Base-by-base conservation (phyloP, 2,888 invertebrate species). In the Leptinotarsa haldemani region DNA sequence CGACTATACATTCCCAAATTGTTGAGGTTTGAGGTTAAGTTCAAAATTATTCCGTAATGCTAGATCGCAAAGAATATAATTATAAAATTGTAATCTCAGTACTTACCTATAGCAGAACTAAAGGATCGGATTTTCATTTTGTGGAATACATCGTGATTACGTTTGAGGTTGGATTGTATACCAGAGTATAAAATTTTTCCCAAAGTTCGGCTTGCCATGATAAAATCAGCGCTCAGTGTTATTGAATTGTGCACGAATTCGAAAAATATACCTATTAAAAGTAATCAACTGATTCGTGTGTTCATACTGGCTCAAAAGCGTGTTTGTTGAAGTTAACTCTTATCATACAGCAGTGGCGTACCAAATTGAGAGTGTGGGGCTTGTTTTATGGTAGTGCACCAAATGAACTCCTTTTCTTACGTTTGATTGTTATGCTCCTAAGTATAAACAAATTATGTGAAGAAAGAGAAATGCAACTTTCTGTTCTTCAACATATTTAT, bases 61-160 rank as follows among this genome's bases (percentile, higher is more conserved):
- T 7, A 4, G 3, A 52, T 18, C 13, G 16, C n/a, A 61, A 7
- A 9, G 1, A 16, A 61, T 30, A 61, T 9, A n/a, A n/a, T n/a
- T n/a, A 4, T 2, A 9, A 40, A 40, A 40, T 3, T 40, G 3
- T 7, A 40, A 30, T 16, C 5, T 61, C 3, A 5, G 30, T 18
- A 61, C 61, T 61, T 25, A 61, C 61, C 61, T 9, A 61, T n/a
- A 61, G 40, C 16, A 40, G 30, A 61, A 40, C 61, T 30, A 3
- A 61, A 61, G n/a, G 61, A 13, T 7, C 61, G 61, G 18, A 61
- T n/a, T n/a, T 40, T 40, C 4, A 30, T 5, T 7, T 61, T 16
- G 1, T 40, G 16, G 40, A 61, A 40, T 25, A 56, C 16, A 12
- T 56, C 4, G 16, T 30, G 4, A 30, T 61, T 61, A 2, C 18